phyloP scores from a whole-genome alignment of 2,797 vertebrate genomes.

The Octomys mimax region DNA sequence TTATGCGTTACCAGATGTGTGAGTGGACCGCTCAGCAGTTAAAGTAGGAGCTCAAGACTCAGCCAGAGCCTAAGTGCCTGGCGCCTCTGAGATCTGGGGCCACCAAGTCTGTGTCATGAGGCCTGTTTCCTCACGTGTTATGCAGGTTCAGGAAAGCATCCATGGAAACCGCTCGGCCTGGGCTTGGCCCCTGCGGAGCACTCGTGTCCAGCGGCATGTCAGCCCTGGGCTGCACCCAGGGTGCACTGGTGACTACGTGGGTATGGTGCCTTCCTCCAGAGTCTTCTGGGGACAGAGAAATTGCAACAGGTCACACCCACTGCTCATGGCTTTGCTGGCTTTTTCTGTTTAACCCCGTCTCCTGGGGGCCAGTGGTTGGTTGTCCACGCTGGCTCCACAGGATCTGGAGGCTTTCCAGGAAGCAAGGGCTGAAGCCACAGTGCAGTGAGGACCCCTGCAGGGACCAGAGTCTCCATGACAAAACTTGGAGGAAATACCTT shows the following conservation, averaged over 20 bases:
- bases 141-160: neutral
- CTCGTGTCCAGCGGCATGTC: neutral
- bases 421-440: neutral
- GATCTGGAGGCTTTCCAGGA: neutral
- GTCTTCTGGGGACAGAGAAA: neutral
- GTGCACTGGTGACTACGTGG: neutral
- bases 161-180: no score
- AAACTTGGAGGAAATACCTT: neutral
- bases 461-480: neutral
- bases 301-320: neutral
- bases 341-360: neutral
- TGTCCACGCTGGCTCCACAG: neutral
- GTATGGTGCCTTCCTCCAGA: neutral
- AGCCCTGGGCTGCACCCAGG: neutral
- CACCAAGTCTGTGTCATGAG: neutral
- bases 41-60: neutral
- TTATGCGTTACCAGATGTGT: accelerated
- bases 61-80: neutral
- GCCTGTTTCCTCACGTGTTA: neutral
- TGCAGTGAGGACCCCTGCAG: neutral
- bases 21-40: accelerated
- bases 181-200: neutral
- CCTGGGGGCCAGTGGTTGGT: neutral
- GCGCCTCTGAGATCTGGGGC: neutral
- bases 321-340: neutral